Conservation (phyloP, 2,888 invertebrate genomes). For the Hyposoter didymator region DNA sequence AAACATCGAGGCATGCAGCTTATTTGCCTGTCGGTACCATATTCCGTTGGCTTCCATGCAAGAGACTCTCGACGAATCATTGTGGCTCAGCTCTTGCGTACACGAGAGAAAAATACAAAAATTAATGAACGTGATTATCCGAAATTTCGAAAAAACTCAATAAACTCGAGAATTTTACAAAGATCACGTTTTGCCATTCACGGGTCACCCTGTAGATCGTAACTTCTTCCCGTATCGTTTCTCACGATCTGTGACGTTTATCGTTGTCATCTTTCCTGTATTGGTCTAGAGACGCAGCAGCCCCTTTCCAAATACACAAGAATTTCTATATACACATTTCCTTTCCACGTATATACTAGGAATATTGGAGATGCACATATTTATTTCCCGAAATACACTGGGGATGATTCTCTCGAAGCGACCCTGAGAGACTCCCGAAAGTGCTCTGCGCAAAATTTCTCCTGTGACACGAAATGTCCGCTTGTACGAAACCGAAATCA, state of each 20-base stretch:
- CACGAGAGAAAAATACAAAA: too few relatives aligned
- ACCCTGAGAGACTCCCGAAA: not conserved
- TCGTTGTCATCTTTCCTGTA: constrained; percentile 6
- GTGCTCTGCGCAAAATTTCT: not conserved
- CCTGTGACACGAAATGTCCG: constrained; percentile 1
- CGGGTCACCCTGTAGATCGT: not conserved
- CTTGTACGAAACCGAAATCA: constrained; percentile 1
- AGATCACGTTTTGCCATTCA: not conserved
- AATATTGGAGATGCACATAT: constrained; percentile 1
- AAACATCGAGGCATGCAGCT: too few relatives aligned
- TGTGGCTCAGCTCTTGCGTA: too few relatives aligned
- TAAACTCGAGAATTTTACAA: too few relatives aligned
- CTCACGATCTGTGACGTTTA: constrained; percentile 35
- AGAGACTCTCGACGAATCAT: too few relatives aligned
- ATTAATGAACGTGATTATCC: too few relatives aligned
- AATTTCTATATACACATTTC: not conserved
- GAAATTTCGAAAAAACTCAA: too few relatives aligned
- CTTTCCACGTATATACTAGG: not conserved
- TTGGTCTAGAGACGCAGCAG: not conserved
- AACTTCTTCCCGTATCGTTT: constrained; percentile 4
- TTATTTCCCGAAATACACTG: constrained; percentile 15
- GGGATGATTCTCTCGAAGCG: constrained; percentile 12
- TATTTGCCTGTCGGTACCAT: too few relatives aligned
- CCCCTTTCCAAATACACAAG: not conserved
- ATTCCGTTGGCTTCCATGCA: too few relatives aligned